A percentile compares a stretch with the other conserved stretches of the same genome.
Evolutionary conservation across 37 sponge, comb jelly and placozoan genomes (phyloP).

Genomic region (Halichondria panicea): DNA sequence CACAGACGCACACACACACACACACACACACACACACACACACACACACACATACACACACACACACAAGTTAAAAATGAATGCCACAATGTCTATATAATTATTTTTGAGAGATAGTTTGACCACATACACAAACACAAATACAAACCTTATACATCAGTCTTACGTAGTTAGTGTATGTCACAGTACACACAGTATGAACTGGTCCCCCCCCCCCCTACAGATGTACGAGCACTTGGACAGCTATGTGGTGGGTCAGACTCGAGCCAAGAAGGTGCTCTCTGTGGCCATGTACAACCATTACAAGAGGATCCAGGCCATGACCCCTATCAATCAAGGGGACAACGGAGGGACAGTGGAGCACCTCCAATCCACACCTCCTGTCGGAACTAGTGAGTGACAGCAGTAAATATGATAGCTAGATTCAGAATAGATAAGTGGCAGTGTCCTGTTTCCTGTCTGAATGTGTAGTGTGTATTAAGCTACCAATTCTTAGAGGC

Average conservation of each 20-base stretch:
- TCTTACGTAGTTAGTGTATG: background rate
- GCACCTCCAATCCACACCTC: background rate
- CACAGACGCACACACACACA: conserved; percentile 4
- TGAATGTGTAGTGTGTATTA: too few species aligned
- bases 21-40: conserved; percentile 21
- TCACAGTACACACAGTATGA: background rate
- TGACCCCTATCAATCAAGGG: conserved; percentile 2
- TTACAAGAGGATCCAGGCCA: conserved; percentile 86
- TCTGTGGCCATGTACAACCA: conserved; percentile 99
- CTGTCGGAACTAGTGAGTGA: background rate
- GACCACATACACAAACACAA: background rate
- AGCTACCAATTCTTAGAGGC: too few species aligned
- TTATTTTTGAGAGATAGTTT: background rate
- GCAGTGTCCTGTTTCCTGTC: too few species aligned
- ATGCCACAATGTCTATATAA: background rate
- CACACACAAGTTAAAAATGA: background rate
- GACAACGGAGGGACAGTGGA: conserved; percentile 19
- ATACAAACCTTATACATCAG: background rate
- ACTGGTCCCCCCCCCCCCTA: background rate
- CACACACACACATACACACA: conserved; percentile 27
- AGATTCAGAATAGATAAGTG: too few species aligned
- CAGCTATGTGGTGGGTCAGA: conserved; percentile 92
- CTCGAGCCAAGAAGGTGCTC: conserved; percentile 91
- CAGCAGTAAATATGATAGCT: too few species aligned
- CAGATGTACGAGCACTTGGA: conserved; percentile 92